Evolutionary conservation across 2,888 invertebrate genomes (phyloP).

Genomic region (Polydesmus complanatus): DNA sequence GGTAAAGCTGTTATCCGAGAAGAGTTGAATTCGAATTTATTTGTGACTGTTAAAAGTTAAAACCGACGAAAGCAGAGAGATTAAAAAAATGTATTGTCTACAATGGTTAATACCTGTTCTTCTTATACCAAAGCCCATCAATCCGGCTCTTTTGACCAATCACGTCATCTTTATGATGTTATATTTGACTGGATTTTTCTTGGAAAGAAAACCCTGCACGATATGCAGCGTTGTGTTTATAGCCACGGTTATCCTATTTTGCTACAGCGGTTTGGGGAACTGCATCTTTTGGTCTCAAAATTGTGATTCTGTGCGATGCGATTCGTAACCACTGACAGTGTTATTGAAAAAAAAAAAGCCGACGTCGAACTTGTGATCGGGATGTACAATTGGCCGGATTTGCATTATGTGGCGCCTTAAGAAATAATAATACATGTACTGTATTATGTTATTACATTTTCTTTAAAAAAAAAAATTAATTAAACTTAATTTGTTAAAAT

Average conservation of each 20-base stretch:
- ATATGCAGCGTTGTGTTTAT: conserved; percentile 92
- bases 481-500: no score
- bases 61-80: conserved; percentile 88
- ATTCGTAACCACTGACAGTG: no score
- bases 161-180: conserved; percentile 96
- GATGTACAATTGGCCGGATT: no score
- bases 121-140: conserved; percentile 91
- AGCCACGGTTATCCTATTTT: conserved; percentile 80
- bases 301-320: conserved; percentile 46
- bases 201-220: conserved; percentile 93
- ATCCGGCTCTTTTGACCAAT: conserved; percentile 87
- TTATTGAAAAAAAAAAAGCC: no score
- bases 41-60: no score
- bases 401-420: no score
- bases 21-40: no score
- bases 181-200: conserved; percentile 89
- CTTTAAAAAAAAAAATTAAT: no score
- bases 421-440: no score
- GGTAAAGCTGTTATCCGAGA: no score
- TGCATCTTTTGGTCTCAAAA: conserved; percentile 81
- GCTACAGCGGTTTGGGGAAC: conserved; percentile 90
- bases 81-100: conserved; percentile 72
- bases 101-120: conserved; percentile 95
- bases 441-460: no score
- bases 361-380: no score